A percentile compares a stretch with the other conserved stretches of the same genome.
These are phyloP conservation scores for Tineola bisselliella DNA, from an alignment of 2,888 invertebrate genomes.

Conservation along the genomic window DNA sequence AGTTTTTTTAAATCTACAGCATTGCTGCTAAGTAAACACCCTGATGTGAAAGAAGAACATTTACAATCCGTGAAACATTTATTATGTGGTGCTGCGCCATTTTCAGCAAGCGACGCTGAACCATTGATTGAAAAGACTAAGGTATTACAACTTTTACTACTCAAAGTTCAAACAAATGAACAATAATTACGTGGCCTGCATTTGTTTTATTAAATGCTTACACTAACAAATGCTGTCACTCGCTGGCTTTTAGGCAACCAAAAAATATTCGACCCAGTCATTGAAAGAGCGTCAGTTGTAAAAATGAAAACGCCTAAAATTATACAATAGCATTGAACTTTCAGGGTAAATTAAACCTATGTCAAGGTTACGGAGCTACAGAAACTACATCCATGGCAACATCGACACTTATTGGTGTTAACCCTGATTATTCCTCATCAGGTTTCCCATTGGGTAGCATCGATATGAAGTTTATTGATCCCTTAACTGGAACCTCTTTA, in stretches of 20 bases:
- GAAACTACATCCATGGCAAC: constrained; percentile 47
- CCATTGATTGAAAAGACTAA: constrained; percentile 42
- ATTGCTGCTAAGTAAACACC: constrained; percentile 53
- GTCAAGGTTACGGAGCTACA: constrained; percentile 55
- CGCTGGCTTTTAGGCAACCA: no score
- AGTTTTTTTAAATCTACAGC: no score
- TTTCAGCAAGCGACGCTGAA: constrained; percentile 44
- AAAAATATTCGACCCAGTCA: no score
- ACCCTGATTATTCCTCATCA: constrained; percentile 39
- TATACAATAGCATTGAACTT: constrained; percentile 17
- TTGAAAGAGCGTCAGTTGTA: background rate
- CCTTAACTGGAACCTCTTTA: constrained; percentile 36
- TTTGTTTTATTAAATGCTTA: no score
- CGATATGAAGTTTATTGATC: constrained; percentile 42
- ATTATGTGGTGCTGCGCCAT: constrained; percentile 50
- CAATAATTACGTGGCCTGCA: no score
- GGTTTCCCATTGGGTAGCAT: constrained; percentile 42
- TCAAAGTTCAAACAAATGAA: no score
- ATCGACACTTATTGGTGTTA: constrained; percentile 29
- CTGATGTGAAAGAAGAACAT: constrained; percentile 45
- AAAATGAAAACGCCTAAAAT: background rate
- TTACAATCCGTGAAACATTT: constrained; percentile 39
- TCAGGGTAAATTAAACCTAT: constrained; percentile 43
- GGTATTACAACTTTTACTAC: constrained; percentile 24
- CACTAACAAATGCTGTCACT: no score